Base-by-base conservation (phyloP, 2,113 vertebrate species). In the Siphamia tubifer region DNA sequence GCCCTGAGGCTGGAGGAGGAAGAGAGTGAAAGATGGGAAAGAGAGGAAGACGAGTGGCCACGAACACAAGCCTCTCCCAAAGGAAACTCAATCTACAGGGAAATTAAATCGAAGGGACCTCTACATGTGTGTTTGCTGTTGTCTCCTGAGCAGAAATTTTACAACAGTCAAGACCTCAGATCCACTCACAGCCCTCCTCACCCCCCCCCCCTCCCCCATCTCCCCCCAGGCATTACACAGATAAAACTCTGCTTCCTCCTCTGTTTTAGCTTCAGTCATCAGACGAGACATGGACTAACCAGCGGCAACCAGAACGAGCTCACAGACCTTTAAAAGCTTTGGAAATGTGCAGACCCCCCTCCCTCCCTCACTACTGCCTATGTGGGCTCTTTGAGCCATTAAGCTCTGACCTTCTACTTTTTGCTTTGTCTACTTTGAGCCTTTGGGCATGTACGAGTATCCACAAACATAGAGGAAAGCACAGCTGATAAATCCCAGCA, bases 391-490 rank as follows among this genome's bases (percentile, higher is more conserved):
- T 6, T 42, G 48, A 63, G 73, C 71, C 84, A 87, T 84, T 81
- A 89, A 35, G 73, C 43, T 36, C 42, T 70, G 74, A 84, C 82
- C 75, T 87, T 79, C 68, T 62, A 68, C 61, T 79, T 79, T 70
- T 74, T 86, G 77, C 77, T 89, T 84, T 88, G 75, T 80, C 82
- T 80, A 61, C 56, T 9, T 24, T 3, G 28, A 74, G 79, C 76
- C 77, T 62, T 61, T 4, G 2, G 79, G 61, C 68, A 24, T 13
- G 35, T 3, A 23, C 21, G 3, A 42, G 38, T 42, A 31, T 28
- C 49, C 19, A 19, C 1, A 73, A 15, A 65, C 24, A 10, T 30
- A 17, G 28, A 32, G 42, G 21, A 12, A 60, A 57, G n/a, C 30
- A 42, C 19, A 35, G 42, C 61, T 43, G n/a, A 61, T 66, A 31